Conservation (phyloP, 2,888 invertebrate genomes). For the Diadegma fenestrale region DNA sequence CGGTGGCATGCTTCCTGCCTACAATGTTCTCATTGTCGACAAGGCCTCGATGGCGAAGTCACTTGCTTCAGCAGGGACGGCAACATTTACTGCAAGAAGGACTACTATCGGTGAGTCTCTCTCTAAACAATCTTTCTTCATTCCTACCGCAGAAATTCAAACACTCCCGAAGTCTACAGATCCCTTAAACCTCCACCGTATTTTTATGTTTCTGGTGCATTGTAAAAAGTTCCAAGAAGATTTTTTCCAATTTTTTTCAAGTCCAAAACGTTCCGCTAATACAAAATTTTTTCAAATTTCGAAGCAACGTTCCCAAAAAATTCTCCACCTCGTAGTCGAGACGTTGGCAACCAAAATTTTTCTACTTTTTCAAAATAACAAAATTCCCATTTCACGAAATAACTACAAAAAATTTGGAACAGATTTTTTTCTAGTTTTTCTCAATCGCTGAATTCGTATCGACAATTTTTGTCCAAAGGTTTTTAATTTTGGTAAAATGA, state of each 20-base stretch:
- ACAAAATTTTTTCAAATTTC: no score
- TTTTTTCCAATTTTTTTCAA: background rate
- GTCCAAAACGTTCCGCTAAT: no score
- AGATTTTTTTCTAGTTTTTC: no score
- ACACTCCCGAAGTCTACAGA: background rate
- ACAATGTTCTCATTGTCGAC: constrained; percentile 95
- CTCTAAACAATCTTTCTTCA: background rate
- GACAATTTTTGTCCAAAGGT: no score
- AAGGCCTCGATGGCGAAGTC: constrained; percentile 95
- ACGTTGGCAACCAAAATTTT: no score
- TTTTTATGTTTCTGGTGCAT: background rate
- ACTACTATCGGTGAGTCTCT: constrained; percentile 95
- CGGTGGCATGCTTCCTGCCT: constrained; percentile 97
- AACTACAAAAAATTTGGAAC: no score
- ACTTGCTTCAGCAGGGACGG: constrained; percentile 97
- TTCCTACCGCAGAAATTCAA: background rate
- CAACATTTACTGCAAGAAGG: constrained; percentile 98
- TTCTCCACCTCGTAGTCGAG: no score
- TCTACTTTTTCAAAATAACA: no score
- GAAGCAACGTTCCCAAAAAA: no score
- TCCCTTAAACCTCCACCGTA: background rate
- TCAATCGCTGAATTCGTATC: no score
- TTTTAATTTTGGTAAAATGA: no score
- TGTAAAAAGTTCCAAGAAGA: background rate
- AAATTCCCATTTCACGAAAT: no score